Conservation (phyloP, 2,797 vertebrate species). For the Urocyon cinereoargenteus region DNA sequence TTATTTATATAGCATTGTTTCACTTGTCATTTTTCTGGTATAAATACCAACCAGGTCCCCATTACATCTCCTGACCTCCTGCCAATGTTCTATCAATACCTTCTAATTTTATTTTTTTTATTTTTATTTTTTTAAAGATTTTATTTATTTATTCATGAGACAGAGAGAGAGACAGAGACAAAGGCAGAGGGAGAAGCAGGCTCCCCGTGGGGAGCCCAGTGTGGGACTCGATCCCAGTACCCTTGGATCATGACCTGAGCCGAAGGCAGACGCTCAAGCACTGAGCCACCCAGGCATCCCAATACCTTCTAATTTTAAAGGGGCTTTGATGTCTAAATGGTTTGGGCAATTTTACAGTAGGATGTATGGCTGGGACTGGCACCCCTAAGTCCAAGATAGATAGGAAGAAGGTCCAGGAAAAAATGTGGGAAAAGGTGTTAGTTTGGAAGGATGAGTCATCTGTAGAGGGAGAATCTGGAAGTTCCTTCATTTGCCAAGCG, state of each 20-base stretch:
- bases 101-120: not conserved
- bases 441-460: not conserved
- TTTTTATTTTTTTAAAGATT: too few species aligned
- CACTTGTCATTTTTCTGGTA: not conserved
- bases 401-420: not conserved
- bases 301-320: conserved; percentile 39
- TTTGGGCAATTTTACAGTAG: not conserved
- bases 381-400: not conserved
- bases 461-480: not conserved
- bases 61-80: not conserved
- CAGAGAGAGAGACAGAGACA: too few species aligned
- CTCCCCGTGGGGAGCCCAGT: too few species aligned
- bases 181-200: too few species aligned
- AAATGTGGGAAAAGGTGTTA: not conserved
- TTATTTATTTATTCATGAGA: not conserved
- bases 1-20: not conserved
- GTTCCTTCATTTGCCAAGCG: not conserved
- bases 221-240: too few species aligned
- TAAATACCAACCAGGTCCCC: not conserved
- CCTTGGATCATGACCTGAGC: too few species aligned
- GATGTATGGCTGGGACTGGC: not conserved
- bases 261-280: too few species aligned
- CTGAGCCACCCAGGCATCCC: too few species aligned
- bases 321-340: not conserved
- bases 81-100: not conserved